These are phyloP conservation scores for Nomada fucata DNA, from an alignment of 2,888 invertebrate genomes.

Conservation along the genomic window DNA sequence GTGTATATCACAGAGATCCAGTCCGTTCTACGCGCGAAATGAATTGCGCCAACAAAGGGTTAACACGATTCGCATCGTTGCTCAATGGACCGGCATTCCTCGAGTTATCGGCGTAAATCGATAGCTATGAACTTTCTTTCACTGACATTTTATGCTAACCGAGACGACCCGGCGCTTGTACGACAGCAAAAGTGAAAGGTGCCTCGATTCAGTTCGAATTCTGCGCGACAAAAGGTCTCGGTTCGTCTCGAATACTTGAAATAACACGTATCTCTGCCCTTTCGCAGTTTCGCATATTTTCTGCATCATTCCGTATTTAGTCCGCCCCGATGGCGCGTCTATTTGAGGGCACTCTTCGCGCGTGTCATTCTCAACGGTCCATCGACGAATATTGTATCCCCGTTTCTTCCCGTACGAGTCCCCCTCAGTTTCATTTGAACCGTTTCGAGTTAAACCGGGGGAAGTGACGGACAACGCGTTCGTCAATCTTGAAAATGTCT, in stretches of 20 bases:
- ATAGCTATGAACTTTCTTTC: constrained; percentile 54
- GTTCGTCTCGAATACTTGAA: constrained; percentile 14
- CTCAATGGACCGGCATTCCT: constrained; percentile 20
- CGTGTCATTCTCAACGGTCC: neutral
- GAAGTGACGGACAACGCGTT: too few relatives aligned
- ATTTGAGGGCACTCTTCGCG: neutral
- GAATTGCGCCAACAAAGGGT: neutral
- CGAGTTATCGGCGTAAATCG: constrained; percentile 27
- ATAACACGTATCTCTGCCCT: constrained; percentile 27
- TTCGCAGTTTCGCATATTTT: neutral
- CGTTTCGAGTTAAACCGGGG: too few relatives aligned
- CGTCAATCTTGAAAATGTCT: too few relatives aligned
- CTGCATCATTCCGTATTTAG: neutral
- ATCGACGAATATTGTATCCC: too few relatives aligned
- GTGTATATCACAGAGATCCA: neutral
- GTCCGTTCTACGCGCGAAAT: neutral
- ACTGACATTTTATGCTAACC: constrained; percentile 55
- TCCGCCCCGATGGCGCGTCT: neutral
- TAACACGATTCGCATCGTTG: constrained; percentile 5
- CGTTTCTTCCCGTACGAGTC: too few relatives aligned
- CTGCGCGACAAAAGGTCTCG: constrained; percentile 27
- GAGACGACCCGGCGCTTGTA: constrained; percentile 5
- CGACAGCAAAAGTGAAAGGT: constrained; percentile 49
- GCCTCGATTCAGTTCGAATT: constrained; percentile 5
- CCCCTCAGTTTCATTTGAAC: too few relatives aligned